These are phyloP conservation scores for Timandra comae DNA, from an alignment of 2,888 invertebrate species.

Conservation along the genomic window DNA sequence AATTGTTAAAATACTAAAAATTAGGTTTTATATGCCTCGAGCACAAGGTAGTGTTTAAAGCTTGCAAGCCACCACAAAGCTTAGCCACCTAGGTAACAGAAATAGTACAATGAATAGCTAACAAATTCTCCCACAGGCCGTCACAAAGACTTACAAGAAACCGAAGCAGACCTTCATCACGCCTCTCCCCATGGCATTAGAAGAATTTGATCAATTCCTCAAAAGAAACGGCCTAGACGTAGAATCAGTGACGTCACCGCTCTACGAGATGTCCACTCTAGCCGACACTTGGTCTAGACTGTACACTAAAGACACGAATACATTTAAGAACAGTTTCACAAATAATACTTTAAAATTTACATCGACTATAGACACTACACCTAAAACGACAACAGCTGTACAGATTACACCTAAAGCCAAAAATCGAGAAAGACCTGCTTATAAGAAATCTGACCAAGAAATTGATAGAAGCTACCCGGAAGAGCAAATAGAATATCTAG, in stretches of 20 bases:
- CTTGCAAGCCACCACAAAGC: too few relatives aligned
- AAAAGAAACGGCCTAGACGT: constrained; percentile 45
- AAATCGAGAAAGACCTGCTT: neutral
- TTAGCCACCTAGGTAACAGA: too few relatives aligned
- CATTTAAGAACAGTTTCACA: too few relatives aligned
- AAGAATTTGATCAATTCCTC: constrained; percentile 47
- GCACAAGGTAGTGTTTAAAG: too few relatives aligned
- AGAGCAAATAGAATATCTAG: constrained; percentile 18
- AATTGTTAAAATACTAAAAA: too few relatives aligned
- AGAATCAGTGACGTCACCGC: constrained; percentile 38
- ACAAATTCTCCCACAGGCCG: constrained; percentile 22
- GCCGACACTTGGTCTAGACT: constrained; percentile 1
- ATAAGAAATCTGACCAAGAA: neutral
- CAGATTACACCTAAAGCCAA: constrained; percentile 1
- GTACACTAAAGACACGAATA: too few relatives aligned
- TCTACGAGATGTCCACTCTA: constrained; percentile 17
- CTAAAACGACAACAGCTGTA: neutral
- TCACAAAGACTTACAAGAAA: constrained; percentile 29
- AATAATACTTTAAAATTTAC: too few relatives aligned
- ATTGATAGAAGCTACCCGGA: constrained; percentile 6
- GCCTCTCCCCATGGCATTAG: constrained; percentile 46
- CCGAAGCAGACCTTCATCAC: constrained; percentile 49
- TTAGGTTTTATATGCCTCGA: too few relatives aligned
- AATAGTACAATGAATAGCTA: too few relatives aligned
- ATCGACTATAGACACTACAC: too few relatives aligned